A percentile compares a stretch with the other conserved stretches of the same genome.
Evolutionary conservation across 37 sponge, comb jelly and placozoan species (phyloP).

Genomic region (Chondrilla cf. caribensis): DNA sequence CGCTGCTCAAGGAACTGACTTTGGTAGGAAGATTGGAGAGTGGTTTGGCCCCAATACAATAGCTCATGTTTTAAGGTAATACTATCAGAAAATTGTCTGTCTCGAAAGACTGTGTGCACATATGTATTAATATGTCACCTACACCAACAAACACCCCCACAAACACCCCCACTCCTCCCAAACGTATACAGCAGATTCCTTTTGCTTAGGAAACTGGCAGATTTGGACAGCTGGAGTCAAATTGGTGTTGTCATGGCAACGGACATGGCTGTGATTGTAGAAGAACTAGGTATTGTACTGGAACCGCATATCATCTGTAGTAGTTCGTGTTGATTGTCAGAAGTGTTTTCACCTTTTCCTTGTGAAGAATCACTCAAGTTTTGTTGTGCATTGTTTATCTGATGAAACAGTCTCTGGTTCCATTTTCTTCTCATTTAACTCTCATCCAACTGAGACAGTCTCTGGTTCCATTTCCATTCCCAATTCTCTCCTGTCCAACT

Average conservation of each 20-base stretch:
- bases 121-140: not conserved
- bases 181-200: not conserved
- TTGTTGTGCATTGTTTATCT: too few relatives aligned
- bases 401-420: too few relatives aligned
- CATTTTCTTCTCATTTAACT: too few relatives aligned
- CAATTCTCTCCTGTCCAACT: too few relatives aligned
- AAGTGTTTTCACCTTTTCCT: not conserved
- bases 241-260: slow-evolving; percentile 93
- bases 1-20: slow-evolving; percentile 79
- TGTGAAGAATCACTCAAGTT: not conserved
- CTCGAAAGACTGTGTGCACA: not conserved
- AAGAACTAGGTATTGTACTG: slow-evolving; percentile 78
- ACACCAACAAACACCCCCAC: not conserved
- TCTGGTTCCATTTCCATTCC: too few relatives aligned
- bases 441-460: too few relatives aligned
- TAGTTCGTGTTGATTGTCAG: not conserved
- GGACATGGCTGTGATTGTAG: slow-evolving; percentile 90
- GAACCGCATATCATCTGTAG: not conserved
- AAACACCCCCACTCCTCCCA: not conserved
- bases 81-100: too few relatives aligned
- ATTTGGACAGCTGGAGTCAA: slow-evolving; percentile 72
- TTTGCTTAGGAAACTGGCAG: slow-evolving; percentile 68
- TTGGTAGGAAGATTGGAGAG: slow-evolving; percentile 74
- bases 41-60: slow-evolving; percentile 99
- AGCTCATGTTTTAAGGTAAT: slow-evolving; percentile 89